Evolutionary conservation across 2,888 invertebrate species (phyloP), one percentile per base, ranked within the genome.

Genomic region (Pachycephus smyrnensis): DNA sequence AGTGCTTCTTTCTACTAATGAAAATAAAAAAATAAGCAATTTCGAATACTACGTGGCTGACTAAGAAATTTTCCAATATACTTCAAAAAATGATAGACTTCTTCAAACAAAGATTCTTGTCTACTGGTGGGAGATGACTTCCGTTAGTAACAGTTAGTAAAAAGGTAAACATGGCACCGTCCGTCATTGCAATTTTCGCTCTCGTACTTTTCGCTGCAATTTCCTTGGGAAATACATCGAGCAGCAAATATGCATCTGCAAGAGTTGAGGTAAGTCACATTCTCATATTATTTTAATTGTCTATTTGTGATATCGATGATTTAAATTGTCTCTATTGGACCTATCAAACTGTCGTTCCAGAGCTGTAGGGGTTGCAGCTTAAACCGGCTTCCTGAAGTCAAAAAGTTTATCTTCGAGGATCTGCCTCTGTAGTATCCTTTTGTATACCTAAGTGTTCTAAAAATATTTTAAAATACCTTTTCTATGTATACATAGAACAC

Each of bases 361-460:
- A 95, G 94, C 86, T 96, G 95, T 90, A 92, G 94, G 84, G 95
- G 95, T 73, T 95, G 95, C 88, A 93, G 94, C 3, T 89, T 96
- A 77, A 95, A 95, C 86, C 92, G 95, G 77, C 92, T 95, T 69
- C 93, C 94, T 0, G 94, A 95, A 86, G 94, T 95, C 11, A 95
- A 94, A 88, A 90, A 92, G 77, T 96, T 95, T 86, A 93, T 95
- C 31, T 94, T 94, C 90, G 93, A 95, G 77, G 96, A 96, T 87
- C 92, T 95, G n/a, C 95, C 95, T 0, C 90, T 92, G 68, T 95
- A 95, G 92, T 92, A 92, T 92, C 92, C 92, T 92, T 92, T 84
- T 75, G n/a, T 71, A 6, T 71, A 71, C 3, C 3, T 71, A 71
- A 30, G 9, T 71, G 12, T 71, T 4, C 12, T 71, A 32, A 71